Evolutionary conservation across 2,888 invertebrate genomes (phyloP).

Genomic region (Proisotoma minuta): DNA sequence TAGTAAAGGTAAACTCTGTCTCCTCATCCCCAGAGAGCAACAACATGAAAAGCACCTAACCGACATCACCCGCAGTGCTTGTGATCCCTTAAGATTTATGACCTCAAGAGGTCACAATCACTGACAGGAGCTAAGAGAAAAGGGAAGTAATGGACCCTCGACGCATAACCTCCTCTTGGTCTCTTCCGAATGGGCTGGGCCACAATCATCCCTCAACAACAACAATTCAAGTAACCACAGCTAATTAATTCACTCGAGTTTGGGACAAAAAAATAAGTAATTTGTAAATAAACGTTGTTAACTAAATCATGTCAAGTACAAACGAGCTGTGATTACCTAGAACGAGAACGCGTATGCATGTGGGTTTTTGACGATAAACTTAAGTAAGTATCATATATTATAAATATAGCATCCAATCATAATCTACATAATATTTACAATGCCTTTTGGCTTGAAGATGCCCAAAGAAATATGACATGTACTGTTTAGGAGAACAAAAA

Average conservation of each 20-base stretch:
- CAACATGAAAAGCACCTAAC: slow-evolving; percentile 29
- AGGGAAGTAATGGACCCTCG: neutral
- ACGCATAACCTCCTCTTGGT: neutral
- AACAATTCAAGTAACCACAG: neutral
- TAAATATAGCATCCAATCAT: too few species aligned
- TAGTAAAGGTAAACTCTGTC: slow-evolving; percentile 40
- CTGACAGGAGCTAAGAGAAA: neutral
- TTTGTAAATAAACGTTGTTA: neutral
- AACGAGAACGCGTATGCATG: slow-evolving; percentile 4
- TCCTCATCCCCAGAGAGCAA: slow-evolving; percentile 26
- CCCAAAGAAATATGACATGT: too few species aligned
- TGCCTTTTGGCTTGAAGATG: too few species aligned
- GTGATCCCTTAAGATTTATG: too few species aligned
- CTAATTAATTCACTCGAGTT: neutral
- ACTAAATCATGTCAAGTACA: neutral
- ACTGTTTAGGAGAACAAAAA: too few species aligned
- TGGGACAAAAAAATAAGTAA: neutral
- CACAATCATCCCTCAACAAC: neutral
- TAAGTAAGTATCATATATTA: too few species aligned
- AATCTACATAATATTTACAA: too few species aligned
- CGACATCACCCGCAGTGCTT: too few species aligned
- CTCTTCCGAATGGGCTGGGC: slow-evolving; percentile 1
- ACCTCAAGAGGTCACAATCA: too few species aligned
- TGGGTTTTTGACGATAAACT: too few species aligned
- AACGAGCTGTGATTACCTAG: neutral